Percentiles rank a stretch among this genome's conserved stretches.
Conservation (phyloP, 2,888 invertebrate species). For the Drosophila cognata region DNA sequence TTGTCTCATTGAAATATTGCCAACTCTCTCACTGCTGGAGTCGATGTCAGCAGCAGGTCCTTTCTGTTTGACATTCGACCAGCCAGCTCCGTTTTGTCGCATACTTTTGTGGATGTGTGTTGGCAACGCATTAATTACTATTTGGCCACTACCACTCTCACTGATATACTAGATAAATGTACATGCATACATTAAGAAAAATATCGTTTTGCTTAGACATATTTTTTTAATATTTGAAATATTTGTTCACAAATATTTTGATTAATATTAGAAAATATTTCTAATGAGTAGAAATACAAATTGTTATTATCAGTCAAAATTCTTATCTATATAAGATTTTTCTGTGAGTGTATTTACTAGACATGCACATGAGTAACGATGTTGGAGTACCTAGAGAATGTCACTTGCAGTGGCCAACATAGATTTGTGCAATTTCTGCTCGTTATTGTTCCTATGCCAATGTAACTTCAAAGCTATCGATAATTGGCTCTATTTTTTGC, state of each 20-base stretch:
- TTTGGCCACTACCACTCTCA: constrained; percentile 50
- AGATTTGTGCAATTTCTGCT: constrained; percentile 43
- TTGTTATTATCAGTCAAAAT: background rate
- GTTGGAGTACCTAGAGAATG: constrained; percentile 6
- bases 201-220: background rate
- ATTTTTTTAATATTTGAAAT: background rate
- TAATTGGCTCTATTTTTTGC: background rate
- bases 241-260: background rate
- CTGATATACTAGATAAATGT: background rate
- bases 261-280: background rate
- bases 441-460: background rate
- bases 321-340: accelerated
- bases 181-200: background rate
- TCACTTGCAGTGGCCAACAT: constrained; percentile 37
- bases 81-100: constrained; percentile 11
- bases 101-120: constrained; percentile 42
- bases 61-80: constrained; percentile 37
- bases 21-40: constrained; percentile 11
- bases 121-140: constrained; percentile 77
- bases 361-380: constrained; percentile 1
- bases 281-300: background rate
- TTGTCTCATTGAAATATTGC: constrained; percentile 40
- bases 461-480: background rate
- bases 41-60: constrained; percentile 40
- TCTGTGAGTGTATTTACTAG: background rate